Conservation (phyloP, 2,113 vertebrate species). For the Dasypus novemcinctus region DNA sequence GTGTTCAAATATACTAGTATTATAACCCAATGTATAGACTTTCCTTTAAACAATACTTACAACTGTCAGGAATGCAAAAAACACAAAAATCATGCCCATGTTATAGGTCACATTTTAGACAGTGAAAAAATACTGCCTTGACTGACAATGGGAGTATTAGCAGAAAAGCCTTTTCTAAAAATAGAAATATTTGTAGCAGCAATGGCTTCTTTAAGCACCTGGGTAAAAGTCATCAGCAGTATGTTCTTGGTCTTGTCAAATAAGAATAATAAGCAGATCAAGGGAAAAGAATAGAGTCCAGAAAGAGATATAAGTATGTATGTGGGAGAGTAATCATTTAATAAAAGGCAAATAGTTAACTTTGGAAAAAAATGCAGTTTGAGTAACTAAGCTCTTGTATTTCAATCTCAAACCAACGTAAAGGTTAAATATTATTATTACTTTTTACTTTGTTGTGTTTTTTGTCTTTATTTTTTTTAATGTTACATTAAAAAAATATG, state of each 20-base stretch:
- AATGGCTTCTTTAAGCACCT: slow-evolving; percentile 90
- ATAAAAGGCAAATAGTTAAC: neutral
- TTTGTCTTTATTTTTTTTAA: no score
- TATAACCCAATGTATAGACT: slow-evolving; percentile 94
- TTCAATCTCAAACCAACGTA: neutral
- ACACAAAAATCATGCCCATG: slow-evolving; percentile 87
- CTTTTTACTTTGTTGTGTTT: no score
- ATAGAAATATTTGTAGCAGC: slow-evolving; percentile 91
- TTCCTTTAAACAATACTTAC: slow-evolving; percentile 93
- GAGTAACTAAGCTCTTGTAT: neutral
- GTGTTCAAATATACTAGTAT: slow-evolving; percentile 98
- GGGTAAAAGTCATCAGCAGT: slow-evolving; percentile 80
- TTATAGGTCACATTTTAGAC: slow-evolving; percentile 84
- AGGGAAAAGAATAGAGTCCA: neutral
- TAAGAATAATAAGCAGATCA: neutral
- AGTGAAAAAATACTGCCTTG: slow-evolving; percentile 82
- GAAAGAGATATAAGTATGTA: neutral
- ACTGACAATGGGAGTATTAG: slow-evolving; percentile 88
- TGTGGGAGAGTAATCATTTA: neutral
- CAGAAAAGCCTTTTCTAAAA: slow-evolving; percentile 91
- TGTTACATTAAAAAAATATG: no score
- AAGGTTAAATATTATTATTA: no score
- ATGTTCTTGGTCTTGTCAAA: neutral
- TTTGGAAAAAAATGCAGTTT: neutral
- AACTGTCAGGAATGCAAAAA: slow-evolving; percentile 92